Percentiles rank a stretch among this genome's conserved stretches.
These are phyloP conservation scores for Oscheius myriophilus DNA, from an alignment of 2,888 invertebrate genomes.

Conservation along the genomic window DNA sequence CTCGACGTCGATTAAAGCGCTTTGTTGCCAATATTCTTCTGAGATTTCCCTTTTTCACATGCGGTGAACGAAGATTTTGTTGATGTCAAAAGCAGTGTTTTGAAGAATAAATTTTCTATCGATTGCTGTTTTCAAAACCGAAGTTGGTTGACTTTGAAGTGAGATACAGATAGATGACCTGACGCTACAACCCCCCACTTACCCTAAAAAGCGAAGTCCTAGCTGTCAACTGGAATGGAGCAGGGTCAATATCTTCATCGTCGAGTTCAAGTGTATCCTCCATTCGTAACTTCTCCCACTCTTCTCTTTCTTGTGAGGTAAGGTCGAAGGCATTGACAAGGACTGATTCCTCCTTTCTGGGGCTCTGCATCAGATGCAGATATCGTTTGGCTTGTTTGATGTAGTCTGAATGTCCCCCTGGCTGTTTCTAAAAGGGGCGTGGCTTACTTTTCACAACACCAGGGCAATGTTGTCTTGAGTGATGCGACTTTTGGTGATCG, in stretches of 20 bases:
- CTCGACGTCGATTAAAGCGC: too few relatives aligned
- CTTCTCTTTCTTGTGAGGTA: conserved; percentile 47
- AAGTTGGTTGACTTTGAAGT: too few relatives aligned
- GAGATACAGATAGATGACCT: too few relatives aligned
- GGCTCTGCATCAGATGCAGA: conserved; percentile 49
- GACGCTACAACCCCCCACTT: not conserved
- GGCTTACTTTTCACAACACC: conserved; percentile 41
- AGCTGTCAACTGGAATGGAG: conserved; percentile 67
- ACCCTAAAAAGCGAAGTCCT: conserved; percentile 66
- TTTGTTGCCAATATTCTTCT: too few relatives aligned
- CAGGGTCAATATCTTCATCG: conserved; percentile 64
- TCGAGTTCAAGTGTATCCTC: conserved; percentile 50
- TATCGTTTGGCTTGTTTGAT: conserved; percentile 61
- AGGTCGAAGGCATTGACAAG: conserved; percentile 55
- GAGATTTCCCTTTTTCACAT: too few relatives aligned
- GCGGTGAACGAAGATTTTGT: too few relatives aligned
- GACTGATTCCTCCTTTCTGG: conserved; percentile 49
- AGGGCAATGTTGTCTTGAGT: conserved; percentile 33
- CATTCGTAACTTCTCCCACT: conserved; percentile 62
- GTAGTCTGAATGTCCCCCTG: conserved; percentile 53
- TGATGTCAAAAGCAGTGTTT: too few relatives aligned
- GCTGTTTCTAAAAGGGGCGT: not conserved
- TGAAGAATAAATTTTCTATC: too few relatives aligned
- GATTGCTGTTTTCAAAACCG: too few relatives aligned
- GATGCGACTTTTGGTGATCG: not conserved